These are phyloP conservation scores for Trisateles emortualis DNA, from an alignment of 2,888 invertebrate genomes.

Conservation along the genomic window DNA sequence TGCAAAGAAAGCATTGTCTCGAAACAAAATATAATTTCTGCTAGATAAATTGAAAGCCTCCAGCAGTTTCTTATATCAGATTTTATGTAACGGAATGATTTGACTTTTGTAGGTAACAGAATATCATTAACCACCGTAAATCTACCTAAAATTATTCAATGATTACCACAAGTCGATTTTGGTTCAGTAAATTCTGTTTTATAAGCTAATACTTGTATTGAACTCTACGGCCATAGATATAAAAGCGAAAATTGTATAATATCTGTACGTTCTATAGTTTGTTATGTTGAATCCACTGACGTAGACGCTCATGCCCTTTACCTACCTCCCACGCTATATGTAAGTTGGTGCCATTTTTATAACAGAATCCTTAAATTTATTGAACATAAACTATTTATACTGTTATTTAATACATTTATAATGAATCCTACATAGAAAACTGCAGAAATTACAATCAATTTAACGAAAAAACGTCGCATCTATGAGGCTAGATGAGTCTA, in stretches of 20 bases:
- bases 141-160: constrained; percentile 17
- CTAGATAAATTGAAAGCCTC: neutral
- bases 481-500: constrained; percentile 2
- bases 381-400: constrained; percentile 21
- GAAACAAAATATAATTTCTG: neutral
- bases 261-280: constrained; percentile 45
- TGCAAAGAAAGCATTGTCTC: neutral
- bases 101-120: neutral
- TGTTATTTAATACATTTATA: constrained; percentile 2
- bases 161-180: constrained; percentile 27
- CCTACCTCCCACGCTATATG: constrained; percentile 70
- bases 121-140: neutral
- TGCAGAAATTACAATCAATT: constrained; percentile 3
- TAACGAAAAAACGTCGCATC: constrained; percentile 10
- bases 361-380: constrained; percentile 34
- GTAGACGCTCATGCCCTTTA: constrained; percentile 77
- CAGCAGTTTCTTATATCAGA: neutral
- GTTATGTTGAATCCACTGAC: constrained; percentile 66
- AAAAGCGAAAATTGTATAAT: constrained; percentile 31
- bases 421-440: neutral
- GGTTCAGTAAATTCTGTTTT: constrained; percentile 15
- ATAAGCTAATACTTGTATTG: constrained; percentile 14
- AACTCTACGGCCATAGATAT: constrained; percentile 22
- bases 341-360: constrained; percentile 49
- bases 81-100: neutral